Evolutionary conservation across 53 echinoderm and acorn worm species (phyloP).

Genomic region (Stichopus horrens): DNA sequence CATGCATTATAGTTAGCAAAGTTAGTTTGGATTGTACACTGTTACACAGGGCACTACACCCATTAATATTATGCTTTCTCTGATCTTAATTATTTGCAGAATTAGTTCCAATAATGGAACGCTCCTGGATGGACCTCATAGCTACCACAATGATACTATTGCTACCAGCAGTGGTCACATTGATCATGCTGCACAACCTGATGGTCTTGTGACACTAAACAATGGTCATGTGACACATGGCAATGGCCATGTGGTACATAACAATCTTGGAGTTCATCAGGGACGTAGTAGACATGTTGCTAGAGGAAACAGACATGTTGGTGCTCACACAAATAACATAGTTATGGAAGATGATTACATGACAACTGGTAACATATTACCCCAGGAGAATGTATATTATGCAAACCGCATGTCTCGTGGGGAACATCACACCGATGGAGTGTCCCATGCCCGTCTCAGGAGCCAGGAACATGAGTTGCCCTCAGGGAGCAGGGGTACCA

Average conservation of each 20-base stretch:
- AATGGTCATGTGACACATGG: background rate
- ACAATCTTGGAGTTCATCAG: background rate
- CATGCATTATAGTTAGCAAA: too few relatives aligned
- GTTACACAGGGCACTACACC: too few relatives aligned
- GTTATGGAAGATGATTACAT: background rate
- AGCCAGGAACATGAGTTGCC: background rate
- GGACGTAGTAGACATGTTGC: background rate
- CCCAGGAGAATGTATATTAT: background rate
- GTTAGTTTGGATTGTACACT: too few relatives aligned
- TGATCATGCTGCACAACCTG: background rate
- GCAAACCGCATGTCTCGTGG: conserved; percentile 23
- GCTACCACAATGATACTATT: conserved; percentile 7
- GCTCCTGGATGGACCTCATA: background rate
- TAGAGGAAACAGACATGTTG: background rate
- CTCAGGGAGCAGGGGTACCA: background rate
- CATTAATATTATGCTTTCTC: too few relatives aligned
- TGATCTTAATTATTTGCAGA: background rate
- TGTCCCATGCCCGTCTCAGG: conserved; percentile 20
- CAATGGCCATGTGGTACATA: background rate
- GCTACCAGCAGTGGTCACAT: background rate
- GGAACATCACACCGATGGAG: background rate
- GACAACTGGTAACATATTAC: background rate
- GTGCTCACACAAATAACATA: background rate
- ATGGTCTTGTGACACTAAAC: too few relatives aligned
- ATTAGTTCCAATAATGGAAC: background rate